Conservation (phyloP, 2,113 vertebrate species). For the Ascaphus truei region DNA sequence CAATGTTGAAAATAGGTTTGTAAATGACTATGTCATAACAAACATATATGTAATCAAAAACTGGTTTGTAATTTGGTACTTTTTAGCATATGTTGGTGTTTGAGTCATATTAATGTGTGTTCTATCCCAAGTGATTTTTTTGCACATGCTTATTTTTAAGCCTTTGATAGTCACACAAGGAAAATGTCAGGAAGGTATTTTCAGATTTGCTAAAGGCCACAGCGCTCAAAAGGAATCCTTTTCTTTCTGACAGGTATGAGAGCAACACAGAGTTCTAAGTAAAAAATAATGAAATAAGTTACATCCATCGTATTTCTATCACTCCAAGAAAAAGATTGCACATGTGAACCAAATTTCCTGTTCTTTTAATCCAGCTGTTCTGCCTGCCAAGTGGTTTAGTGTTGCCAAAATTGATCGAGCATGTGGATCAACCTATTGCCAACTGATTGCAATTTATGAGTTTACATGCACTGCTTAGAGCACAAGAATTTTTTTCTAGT, state of each 20-base stretch:
- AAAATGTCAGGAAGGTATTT: constrained; percentile 44
- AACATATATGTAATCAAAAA: neutral
- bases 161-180: constrained; percentile 36
- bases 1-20: too few species aligned
- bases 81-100: neutral
- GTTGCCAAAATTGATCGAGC: neutral
- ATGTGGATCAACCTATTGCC: neutral
- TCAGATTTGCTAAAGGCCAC: constrained; percentile 36
- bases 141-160: constrained; percentile 41
- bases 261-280: neutral
- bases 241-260: neutral
- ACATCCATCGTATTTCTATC: neutral
- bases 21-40: too few species aligned
- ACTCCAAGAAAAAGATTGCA: neutral
- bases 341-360: rapidly evolving
- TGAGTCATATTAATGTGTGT: neutral
- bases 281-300: neutral
- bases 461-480: neutral
- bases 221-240: constrained; percentile 21
- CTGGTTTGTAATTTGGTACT: neutral
- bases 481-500: neutral
- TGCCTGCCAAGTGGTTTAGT: neutral
- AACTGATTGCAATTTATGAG: neutral
- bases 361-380: neutral
- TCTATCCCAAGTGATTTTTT: constrained; percentile 26